Base-by-base conservation (phyloP, 2,113 vertebrate genomes). In the Lycocorax pyrrhopterus region DNA sequence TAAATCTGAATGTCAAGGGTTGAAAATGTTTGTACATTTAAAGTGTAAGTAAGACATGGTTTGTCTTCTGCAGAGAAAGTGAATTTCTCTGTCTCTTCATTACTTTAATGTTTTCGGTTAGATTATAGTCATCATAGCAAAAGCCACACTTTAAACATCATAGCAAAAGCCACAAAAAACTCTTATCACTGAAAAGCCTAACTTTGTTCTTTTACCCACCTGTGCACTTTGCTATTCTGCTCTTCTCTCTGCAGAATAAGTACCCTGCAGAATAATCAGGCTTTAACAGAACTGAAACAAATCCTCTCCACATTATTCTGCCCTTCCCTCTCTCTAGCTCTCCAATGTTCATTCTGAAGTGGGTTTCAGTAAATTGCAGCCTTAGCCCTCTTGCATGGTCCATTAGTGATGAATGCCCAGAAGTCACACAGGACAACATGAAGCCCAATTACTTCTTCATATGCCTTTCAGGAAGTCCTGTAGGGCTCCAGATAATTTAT, bases 391-490 rank as follows among this genome's bases (percentile, higher is more conserved):
- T 97, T 97, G 96, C 96, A 97, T 96, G 97, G 97, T 97, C 97
- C 95, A 94, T 87, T 96, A 95, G 84, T 98, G 96, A 98, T 98
- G 68, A 96, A 98, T 94, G 64, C 10, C 84, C 58, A 92, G 80
- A 76, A 95, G 59, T 82, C 76, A 89, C 64, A 44, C 74, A 83
- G 64, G 47, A 90, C 3, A 14, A 90, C 97, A 96, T 95, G 97
- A 98, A 95, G 94, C 77, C 91, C 46, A 96, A 96, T 97, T 98
- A 96, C 97, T 98, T 90, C 97, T 97, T 91, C 78, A 86, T 90
- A 52, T 71, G 66, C 73, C 59, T 91, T 96, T 90, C 97, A 97
- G 97, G 97, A 98, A 98, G 97, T 97, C 88, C 94, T 96, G 90
- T 97, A 95, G 90, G 86, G 97, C 94, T 93, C 30, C 84, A 97